Percentiles rank a stretch among this genome's conserved stretches.
These are phyloP conservation scores for Tautogolabrus adspersus DNA, from an alignment of 2,113 vertebrate genomes.

Conservation along the genomic window DNA sequence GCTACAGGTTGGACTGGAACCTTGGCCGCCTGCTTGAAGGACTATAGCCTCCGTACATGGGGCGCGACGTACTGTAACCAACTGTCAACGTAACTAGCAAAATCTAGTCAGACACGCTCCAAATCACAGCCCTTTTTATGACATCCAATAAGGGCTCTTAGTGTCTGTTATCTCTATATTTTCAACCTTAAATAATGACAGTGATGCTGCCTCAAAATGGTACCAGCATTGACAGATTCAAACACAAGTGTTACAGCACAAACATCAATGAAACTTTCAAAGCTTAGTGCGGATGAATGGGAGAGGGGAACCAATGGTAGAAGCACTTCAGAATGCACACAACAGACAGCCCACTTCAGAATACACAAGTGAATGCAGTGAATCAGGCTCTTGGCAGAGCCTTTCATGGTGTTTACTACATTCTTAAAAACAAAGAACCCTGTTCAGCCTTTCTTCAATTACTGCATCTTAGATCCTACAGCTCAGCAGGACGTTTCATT, in stretches of 20 bases:
- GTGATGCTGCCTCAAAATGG: background rate
- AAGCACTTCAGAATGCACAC: background rate
- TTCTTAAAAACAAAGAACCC: constrained; percentile 17
- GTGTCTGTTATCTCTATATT: background rate
- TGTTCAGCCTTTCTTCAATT: constrained; percentile 13
- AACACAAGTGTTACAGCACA: background rate
- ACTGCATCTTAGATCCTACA: constrained; percentile 11
- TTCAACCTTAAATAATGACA: background rate
- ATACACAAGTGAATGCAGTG: constrained; percentile 17
- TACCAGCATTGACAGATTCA: background rate
- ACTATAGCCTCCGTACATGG: no score
- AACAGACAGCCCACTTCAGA: background rate
- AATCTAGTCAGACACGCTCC: no score
- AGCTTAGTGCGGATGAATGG: background rate
- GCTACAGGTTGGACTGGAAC: no score
- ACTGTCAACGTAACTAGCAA: no score
- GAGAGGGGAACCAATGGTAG: background rate
- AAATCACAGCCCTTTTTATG: background rate
- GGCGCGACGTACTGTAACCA: no score
- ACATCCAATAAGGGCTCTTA: background rate
- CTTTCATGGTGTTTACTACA: constrained; percentile 21
- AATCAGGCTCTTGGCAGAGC: constrained; percentile 15
- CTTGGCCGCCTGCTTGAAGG: no score
- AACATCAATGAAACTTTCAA: constrained; percentile 12
- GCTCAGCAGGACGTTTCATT: constrained; percentile 27